phyloP scores from a whole-genome alignment of 2,113 vertebrate genomes.

The Scalopus aquaticus region DNA sequence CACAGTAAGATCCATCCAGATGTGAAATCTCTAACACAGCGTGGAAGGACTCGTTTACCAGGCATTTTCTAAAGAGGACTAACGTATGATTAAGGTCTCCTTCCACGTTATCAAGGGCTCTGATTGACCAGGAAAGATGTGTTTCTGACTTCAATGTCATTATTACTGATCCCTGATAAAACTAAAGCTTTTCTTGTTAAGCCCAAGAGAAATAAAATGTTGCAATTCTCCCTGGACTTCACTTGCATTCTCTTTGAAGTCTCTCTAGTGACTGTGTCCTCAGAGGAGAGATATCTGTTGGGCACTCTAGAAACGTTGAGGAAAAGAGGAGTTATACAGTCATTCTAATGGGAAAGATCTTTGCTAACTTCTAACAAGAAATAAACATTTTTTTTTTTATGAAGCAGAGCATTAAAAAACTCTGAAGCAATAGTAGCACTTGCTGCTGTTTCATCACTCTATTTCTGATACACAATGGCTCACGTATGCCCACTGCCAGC shows the following conservation, averaged over 20 bases:
- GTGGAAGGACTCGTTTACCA: background rate
- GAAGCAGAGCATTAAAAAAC: background rate
- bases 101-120: background rate
- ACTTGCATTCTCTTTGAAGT: background rate
- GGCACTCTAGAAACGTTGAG: background rate
- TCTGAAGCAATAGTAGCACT: background rate
- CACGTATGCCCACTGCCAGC: background rate
- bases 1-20: background rate
- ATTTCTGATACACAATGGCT: constrained; percentile 4
- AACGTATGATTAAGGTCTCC: background rate
- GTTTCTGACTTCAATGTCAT: background rate
- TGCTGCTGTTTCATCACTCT: background rate
- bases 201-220: background rate
- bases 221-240: background rate
- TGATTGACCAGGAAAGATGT: background rate
- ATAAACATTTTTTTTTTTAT: background rate
- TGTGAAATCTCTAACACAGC: background rate
- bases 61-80: constrained; percentile 26
- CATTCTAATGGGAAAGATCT: background rate
- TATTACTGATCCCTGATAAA: constrained; percentile 7
- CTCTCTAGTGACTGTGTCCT: background rate
- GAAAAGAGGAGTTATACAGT: background rate
- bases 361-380: constrained; percentile 5
- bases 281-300: background rate
- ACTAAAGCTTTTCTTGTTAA: background rate